Percentiles rank a stretch among this genome's conserved stretches.
phyloP scores from a whole-genome alignment of 2,113 vertebrate species.

The Ia io region DNA sequence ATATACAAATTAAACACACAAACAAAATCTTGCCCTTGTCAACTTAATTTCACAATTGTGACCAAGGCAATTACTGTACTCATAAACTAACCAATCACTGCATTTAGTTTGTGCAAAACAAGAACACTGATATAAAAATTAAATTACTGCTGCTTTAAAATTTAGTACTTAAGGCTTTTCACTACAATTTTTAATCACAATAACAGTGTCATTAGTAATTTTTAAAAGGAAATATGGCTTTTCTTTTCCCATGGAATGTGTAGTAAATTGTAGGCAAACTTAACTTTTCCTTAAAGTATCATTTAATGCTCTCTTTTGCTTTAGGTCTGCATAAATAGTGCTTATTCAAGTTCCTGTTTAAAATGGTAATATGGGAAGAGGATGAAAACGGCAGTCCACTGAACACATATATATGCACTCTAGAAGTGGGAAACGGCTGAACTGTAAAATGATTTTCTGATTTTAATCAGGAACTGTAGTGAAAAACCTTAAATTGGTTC shows the following conservation, averaged over 20 bases:
- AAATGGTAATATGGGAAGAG: constrained; percentile 59
- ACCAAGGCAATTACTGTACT: constrained; percentile 69
- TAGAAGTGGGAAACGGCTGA: constrained; percentile 68
- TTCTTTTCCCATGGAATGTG: constrained; percentile 78
- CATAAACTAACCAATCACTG: constrained; percentile 70
- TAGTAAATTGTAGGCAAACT: constrained; percentile 64
- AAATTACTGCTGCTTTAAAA: constrained; percentile 78
- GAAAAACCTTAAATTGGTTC: constrained; percentile 84
- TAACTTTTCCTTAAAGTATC: constrained; percentile 55
- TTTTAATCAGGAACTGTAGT: constrained; percentile 82
- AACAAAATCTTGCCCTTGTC: constrained; percentile 73
- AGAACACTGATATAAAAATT: constrained; percentile 77
- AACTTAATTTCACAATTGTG: constrained; percentile 69
- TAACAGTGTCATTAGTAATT: constrained; percentile 62
- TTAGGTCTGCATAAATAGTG: constrained; percentile 71
- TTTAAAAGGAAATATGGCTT: constrained; percentile 75
- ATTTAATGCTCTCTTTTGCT: constrained; percentile 71
- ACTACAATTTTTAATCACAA: constrained; percentile 79
- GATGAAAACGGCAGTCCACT: constrained; percentile 68
- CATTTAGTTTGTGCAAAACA: constrained; percentile 79
- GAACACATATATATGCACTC: constrained; percentile 63
- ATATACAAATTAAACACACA: constrained; percentile 68
- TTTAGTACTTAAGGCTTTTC: constrained; percentile 84
- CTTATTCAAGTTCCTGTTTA: constrained; percentile 72
- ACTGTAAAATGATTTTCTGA: constrained; percentile 57